Evolutionary conservation across 2,888 invertebrate species (phyloP), one percentile per base, ranked within the genome.

Genomic region (Drosophila lacicola): DNA sequence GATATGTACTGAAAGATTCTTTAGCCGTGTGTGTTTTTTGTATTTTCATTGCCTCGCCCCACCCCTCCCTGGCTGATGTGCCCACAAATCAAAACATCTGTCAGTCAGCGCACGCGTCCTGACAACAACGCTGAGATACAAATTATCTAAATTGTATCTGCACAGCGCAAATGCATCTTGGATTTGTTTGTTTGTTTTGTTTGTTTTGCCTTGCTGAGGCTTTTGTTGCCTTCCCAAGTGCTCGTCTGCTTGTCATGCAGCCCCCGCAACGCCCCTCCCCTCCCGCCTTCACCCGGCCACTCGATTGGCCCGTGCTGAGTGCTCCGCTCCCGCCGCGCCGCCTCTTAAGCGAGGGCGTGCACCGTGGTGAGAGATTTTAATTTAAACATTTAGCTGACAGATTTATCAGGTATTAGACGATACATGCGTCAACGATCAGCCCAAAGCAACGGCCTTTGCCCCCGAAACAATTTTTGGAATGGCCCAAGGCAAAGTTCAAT

Each of bases 341-440:
- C 61, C 78, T 71, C 80, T 80, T 66, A 63, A 63, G 60, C 62
- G 64, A 19, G 58, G 39, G 70, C 71, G 25, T 78, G 78, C 88
- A 74, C 74, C 77, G 72, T 82, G 84, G 60, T 84, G 90, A 89
- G 82, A 83, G 88, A 90, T 88, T 88, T 88, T 85, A 89, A 86
- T 87, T 89, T 89, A 89, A 89, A 86, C 86, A 85, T 81, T 74
- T 67, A 83, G 81, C 83, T 90, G 90, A 91, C 91, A 90, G 91
- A 90, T 90, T 90, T 90, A 90, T 91, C 90, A 90, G 91, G 90
- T 89, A 90, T 86, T 88, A 90, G 79, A 73, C 77, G 89, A 91
- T 80, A 83, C 80, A 81, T 82, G 80, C 82, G 76, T 86, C 83
- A 84, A 69, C 88, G 53, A 51, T 65, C 54, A 51, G 51, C 51